Conservation (phyloP, 1,140 invertebrate genomes). For the Drosophila micromelanica region DNA sequence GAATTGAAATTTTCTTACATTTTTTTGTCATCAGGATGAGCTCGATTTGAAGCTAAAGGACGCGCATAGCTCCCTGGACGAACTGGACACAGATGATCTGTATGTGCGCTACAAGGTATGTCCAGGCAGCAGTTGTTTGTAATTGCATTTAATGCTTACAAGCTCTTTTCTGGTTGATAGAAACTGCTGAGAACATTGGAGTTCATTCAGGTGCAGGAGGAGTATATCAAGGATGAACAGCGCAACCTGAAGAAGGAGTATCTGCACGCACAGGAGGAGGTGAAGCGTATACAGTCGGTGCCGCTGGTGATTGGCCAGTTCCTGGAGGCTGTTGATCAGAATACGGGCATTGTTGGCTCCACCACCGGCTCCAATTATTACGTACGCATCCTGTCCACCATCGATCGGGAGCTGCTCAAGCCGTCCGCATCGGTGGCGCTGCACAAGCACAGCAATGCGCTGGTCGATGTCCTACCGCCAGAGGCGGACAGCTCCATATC, state of each 20-base stretch:
- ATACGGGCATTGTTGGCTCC: constrained; percentile 95
- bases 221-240: constrained; percentile 99
- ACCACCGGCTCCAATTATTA: constrained; percentile 98
- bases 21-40: constrained; percentile 86
- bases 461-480: constrained; percentile 98
- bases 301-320: constrained; percentile 99
- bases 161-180: constrained; percentile 85
- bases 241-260: constrained; percentile 99
- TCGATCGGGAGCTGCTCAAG: constrained; percentile 97
- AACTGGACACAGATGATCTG: constrained; percentile 94
- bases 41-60: constrained; percentile 87
- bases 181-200: constrained; percentile 98
- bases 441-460: constrained; percentile 98
- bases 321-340: constrained; percentile 98
- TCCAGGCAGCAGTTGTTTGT: no score
- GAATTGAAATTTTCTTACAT: constrained; percentile 5
- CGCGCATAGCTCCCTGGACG: constrained; percentile 87
- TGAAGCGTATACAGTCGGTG: constrained; percentile 98
- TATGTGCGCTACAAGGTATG: constrained; percentile 97
- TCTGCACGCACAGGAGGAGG: constrained; percentile 98
- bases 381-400: constrained; percentile 97
- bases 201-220: constrained; percentile 98
- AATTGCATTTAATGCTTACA: no score
- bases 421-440: constrained; percentile 98
- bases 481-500: constrained; percentile 99